Evolutionary conservation across 1,140 invertebrate genomes (phyloP), one percentile per base, ranked within the genome.

Genomic region (Pissodes strobi): DNA sequence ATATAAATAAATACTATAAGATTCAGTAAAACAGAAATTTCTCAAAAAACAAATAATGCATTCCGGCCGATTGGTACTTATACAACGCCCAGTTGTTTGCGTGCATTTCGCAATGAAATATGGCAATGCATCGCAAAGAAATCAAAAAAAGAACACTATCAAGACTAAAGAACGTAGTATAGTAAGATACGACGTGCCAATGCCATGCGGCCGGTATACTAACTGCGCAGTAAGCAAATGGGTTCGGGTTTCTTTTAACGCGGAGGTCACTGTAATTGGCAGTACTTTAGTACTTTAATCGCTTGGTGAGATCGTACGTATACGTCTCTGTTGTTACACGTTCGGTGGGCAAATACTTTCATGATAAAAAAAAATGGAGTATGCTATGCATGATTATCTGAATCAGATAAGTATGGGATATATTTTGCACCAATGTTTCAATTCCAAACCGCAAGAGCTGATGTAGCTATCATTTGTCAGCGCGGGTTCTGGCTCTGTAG

Each of bases 151-250:
- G 5, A 23, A 55, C 9, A 18, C 17, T 37, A 21, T 15, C 51
- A 27, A 52, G 51, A 13, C 27, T 27, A 38, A 34, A 55, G 51
- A 55, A 55, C 51, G 30, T 19, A 55, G 18, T 55, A 55, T 38
- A 55, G 51, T 39, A 55, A 55, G 51, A 39, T 55, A 38, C 18
- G 30, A 55, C 34, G 51, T 55, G 30, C 37, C 51, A 55, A 55
- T 55, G 51, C 51, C 51, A 55, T 55, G 34, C 30, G 25, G 51
- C 30, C 25, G 51, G 48, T 51, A 51, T 21, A n/a, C n/a, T 51
- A 51, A 55, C 34, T 55, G 30, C 51, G 51, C 51, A 55, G 37
- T 55, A 55, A 55, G 37, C 51, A 55, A 55, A 55, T 55, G 51
- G 51, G 51, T 55, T 55, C 51, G 27, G 49, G 49, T 52, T 52